Evolutionary conservation across 2,797 vertebrate genomes (phyloP).

Genomic region (Sebastiscus albofasciatus): DNA sequence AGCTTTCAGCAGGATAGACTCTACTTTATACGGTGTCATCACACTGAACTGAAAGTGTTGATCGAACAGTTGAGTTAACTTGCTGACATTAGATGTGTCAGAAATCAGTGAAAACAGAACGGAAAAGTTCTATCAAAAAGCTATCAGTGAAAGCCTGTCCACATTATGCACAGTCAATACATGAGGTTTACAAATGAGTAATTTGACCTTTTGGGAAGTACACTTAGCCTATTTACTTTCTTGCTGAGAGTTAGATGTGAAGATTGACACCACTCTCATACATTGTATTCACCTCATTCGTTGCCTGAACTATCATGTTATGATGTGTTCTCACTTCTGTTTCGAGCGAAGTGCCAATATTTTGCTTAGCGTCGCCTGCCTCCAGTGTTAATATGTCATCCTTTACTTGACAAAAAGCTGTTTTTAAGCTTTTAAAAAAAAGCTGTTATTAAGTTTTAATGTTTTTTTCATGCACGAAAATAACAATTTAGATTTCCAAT

Average conservation of each 20-base stretch:
- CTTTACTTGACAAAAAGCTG: too few relatives aligned
- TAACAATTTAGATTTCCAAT: too few relatives aligned
- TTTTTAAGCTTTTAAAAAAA: too few relatives aligned
- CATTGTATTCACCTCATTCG: too few relatives aligned
- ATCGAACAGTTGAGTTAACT: slow-evolving; percentile 23
- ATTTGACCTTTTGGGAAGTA: background rate
- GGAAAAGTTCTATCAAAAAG: background rate
- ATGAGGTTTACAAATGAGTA: background rate
- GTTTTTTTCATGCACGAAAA: too few relatives aligned
- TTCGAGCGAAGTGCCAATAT: background rate
- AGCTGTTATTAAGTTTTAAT: too few relatives aligned
- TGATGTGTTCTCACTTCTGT: background rate
- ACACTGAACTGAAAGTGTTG: slow-evolving; percentile 13
- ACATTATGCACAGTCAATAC: background rate
- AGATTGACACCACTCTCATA: background rate
- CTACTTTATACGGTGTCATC: slow-evolving; percentile 58
- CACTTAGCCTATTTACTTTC: background rate
- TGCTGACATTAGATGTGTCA: slow-evolving; percentile 27
- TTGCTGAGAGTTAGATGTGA: background rate
- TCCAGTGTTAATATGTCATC: background rate
- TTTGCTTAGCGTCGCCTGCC: background rate
- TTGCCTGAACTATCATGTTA: background rate
- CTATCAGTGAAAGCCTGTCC: background rate
- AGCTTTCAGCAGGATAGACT: slow-evolving; percentile 54
- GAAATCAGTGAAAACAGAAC: slow-evolving; percentile 25